Evolutionary conservation across 1,140 invertebrate genomes (phyloP), one percentile per base, ranked within the genome.

Genomic region (Palaemon carinicauda): DNA sequence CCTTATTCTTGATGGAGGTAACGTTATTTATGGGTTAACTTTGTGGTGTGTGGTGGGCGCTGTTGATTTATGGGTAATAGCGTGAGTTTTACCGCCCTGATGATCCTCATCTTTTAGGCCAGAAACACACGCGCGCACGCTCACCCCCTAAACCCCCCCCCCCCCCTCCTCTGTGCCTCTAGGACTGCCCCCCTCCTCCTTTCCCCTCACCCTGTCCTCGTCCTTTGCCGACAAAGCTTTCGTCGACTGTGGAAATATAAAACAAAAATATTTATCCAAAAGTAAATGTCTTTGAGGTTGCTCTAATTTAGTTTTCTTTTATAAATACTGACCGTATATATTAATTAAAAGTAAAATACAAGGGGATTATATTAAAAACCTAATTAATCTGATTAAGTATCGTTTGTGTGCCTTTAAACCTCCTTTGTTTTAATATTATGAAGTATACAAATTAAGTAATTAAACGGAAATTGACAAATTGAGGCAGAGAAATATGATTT

Each of bases 21-120:
- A 74, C 65, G 60, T 82, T 82, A 82, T 82, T 82, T 82, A 82
- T 82, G 80, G 51, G 80, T 74, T 53, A 82, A 82, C 80, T 82
- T 82, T 74, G 56, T 65, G 65, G 41, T 29, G 69, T 73, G 80
- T 82, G 60, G 80, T 50, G 21, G 80, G 24, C 19, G 80, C 80
- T 73, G 41, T 74, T 82, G 80, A 82, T 82, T 82, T 82, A 82
- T 82, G 80, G 80, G 80, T 56, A 74, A 74, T 82, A 51, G 69
- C 29, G 80, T 54, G 69, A 82, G 80, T 82, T 82, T 82, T 82
- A 82, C 80, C 80, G 12, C 51, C 15, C 65, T 74, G 69, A 82
- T 82, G 80, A 82, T 24, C 21, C 69, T 51, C 69, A 82, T 82
- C 69, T 73, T 82, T 82, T 82, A 73, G 21, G n/a, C 50, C 50